These are phyloP conservation scores for Mionectes olivaceus DNA, from an alignment of 2,797 vertebrate species.

Conservation along the genomic window DNA sequence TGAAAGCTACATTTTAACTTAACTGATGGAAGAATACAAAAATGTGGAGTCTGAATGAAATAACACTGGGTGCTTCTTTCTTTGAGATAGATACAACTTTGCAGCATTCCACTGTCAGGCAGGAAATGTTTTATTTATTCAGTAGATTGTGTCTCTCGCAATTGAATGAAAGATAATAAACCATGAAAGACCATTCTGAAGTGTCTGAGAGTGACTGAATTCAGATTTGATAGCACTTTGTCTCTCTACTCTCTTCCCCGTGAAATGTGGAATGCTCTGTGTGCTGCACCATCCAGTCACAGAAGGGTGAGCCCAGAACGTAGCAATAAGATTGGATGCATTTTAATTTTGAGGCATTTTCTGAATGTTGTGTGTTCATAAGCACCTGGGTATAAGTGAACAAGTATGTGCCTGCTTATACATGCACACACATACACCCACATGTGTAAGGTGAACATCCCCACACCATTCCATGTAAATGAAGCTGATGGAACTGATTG, in stretches of 20 bases:
- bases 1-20: background rate
- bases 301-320: background rate
- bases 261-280: background rate
- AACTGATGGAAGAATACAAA: background rate
- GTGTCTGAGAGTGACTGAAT: background rate
- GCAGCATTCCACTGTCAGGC: background rate
- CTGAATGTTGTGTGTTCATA: background rate
- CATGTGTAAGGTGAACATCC: background rate
- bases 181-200: background rate
- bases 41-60: background rate
- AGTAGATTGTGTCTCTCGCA: background rate
- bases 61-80: background rate
- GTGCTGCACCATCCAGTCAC: background rate
- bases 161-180: background rate
- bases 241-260: fast-evolving
- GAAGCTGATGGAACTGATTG: background rate
- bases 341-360: background rate
- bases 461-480: fast-evolving
- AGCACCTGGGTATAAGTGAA: background rate
- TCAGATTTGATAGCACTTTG: background rate
- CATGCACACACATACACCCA: background rate
- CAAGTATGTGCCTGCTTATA: background rate
- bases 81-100: background rate
- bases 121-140: background rate
- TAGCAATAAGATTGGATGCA: background rate